These are phyloP conservation scores for Epizoanthus illoricatus DNA, from an alignment of 92 coral and sea anemone genomes.

Conservation along the genomic window DNA sequence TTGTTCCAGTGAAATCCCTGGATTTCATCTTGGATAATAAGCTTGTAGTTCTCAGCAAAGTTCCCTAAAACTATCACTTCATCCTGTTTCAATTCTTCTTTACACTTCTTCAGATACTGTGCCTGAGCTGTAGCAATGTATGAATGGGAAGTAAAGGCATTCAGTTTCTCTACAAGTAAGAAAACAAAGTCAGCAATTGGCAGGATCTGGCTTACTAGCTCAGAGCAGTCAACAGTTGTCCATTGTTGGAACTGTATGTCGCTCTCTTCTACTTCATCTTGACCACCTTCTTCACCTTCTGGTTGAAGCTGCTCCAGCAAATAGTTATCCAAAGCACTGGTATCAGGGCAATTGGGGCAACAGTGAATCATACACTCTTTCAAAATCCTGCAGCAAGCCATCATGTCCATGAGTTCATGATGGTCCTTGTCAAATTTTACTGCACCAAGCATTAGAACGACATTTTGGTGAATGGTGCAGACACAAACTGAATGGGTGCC, in stretches of 20 bases:
- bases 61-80: slow-evolving; percentile 52
- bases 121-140: slow-evolving; percentile 53
- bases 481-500: slow-evolving; percentile 60
- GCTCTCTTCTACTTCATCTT: slow-evolving; percentile 36
- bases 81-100: slow-evolving; percentile 49
- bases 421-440: slow-evolving; percentile 44
- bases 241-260: slow-evolving; percentile 49
- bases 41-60: slow-evolving; percentile 50
- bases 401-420: slow-evolving; percentile 53
- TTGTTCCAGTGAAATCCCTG: slow-evolving; percentile 47
- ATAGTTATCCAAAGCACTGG: slow-evolving; percentile 41
- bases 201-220: slow-evolving; percentile 45
- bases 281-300: slow-evolving; percentile 34
- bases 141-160: slow-evolving; percentile 40
- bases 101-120: slow-evolving; percentile 53
- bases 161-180: slow-evolving; percentile 44
- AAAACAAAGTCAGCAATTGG: slow-evolving; percentile 37
- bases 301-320: slow-evolving; percentile 43
- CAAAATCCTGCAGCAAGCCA: slow-evolving; percentile 32
- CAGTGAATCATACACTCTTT: slow-evolving; percentile 55
- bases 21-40: slow-evolving; percentile 43
- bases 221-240: slow-evolving; percentile 52
- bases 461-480: slow-evolving; percentile 47
- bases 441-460: slow-evolving; percentile 45
- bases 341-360: slow-evolving; percentile 45